phyloP scores from a whole-genome alignment of 2,797 vertebrate species.

The Phoeniculus purpureus region DNA sequence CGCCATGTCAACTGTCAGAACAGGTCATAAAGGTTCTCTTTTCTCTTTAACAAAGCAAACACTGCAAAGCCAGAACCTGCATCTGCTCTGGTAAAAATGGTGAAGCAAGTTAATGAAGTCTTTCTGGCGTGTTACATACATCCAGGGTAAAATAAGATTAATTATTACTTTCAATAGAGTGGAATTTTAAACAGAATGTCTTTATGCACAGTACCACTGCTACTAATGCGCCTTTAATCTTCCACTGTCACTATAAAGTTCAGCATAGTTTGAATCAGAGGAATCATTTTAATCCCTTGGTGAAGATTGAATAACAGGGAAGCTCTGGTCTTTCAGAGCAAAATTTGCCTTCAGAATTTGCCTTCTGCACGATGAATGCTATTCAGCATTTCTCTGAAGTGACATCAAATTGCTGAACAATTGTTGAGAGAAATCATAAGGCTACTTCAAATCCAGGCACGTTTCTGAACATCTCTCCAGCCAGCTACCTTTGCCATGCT shows the following conservation, averaged over 20 bases:
- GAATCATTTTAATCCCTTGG: not conserved
- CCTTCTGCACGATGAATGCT: not conserved
- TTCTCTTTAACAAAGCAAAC: not conserved
- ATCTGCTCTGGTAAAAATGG: not conserved
- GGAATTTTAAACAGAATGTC: not conserved
- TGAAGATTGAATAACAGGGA: not conserved
- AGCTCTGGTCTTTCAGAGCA: not conserved
- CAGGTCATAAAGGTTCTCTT: not conserved
- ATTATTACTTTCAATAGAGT: not conserved
- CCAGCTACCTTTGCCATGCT: not conserved
- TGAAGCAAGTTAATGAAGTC: not conserved
- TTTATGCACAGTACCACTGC: not conserved
- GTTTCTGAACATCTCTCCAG: not conserved
- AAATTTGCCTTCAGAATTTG: not conserved
- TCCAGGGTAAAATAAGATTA: not conserved
- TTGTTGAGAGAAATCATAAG: not conserved
- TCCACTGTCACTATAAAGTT: not conserved
- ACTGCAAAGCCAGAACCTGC: not conserved
- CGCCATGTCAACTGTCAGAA: not conserved
- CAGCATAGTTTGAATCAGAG: not conserved
- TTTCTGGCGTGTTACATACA: not conserved
- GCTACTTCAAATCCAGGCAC: not conserved
- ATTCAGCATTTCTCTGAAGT: not conserved
- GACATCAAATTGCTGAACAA: not conserved
- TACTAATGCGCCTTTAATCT: not conserved